Percentiles rank a stretch among this genome's conserved stretches.
Conservation (phyloP, 2,113 vertebrate species). For the Amphilophus citrinellus region DNA sequence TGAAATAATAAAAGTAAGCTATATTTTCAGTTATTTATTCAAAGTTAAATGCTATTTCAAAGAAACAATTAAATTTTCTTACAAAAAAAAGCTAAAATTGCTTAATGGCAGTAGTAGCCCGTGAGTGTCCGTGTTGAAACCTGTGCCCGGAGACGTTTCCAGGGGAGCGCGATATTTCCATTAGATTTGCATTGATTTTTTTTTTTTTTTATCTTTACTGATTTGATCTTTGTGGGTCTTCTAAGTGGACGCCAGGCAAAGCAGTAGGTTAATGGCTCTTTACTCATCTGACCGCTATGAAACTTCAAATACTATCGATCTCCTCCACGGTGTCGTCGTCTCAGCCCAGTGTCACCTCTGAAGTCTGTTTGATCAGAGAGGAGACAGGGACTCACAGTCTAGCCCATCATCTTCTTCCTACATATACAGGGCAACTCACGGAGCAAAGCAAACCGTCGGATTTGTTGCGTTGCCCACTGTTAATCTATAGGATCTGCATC, state of each 20-base stretch:
- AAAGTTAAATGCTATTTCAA: not conserved
- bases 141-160: not conserved
- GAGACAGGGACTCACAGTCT: not conserved
- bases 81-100: not conserved
- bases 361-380: conserved; percentile 40
- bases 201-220: conserved; percentile 17
- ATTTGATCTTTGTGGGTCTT: conserved; percentile 50
- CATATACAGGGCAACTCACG: not conserved
- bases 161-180: conserved; percentile 20
- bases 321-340: conserved; percentile 46
- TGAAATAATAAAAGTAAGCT: not conserved
- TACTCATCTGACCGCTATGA: conserved; percentile 53
- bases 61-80: not conserved
- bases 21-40: not conserved
- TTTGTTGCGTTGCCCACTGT: not conserved
- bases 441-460: not conserved
- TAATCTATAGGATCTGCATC: not conserved
- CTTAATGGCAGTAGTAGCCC: not conserved
- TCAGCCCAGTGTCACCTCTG: conserved; percentile 44
- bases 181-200: conserved; percentile 56
- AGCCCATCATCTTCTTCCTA: not conserved
- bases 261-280: conserved; percentile 63
- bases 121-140: not conserved
- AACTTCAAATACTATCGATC: conserved; percentile 67
- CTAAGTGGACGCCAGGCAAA: conserved; percentile 24